A percentile compares a stretch with the other conserved stretches of the same genome.
phyloP scores from a whole-genome alignment of 2,888 invertebrate genomes.

The Malacosoma neustria region DNA sequence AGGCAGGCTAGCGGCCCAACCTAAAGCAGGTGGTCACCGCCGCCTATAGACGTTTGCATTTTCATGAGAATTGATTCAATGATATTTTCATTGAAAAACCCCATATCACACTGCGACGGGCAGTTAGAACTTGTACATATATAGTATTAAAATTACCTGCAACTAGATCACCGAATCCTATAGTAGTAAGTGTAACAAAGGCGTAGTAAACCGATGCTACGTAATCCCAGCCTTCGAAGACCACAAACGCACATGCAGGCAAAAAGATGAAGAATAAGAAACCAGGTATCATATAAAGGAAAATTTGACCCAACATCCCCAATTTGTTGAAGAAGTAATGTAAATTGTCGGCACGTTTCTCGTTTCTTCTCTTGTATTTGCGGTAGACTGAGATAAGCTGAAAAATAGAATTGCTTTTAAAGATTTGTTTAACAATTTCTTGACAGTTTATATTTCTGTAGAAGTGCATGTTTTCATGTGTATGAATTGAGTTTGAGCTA shows the following conservation, averaged over 20 bases:
- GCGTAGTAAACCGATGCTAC: slow-evolving; percentile 90
- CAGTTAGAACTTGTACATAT: too few species aligned
- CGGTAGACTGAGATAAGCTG: slow-evolving; percentile 86
- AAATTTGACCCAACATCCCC: slow-evolving; percentile 85
- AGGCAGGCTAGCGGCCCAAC: too few species aligned
- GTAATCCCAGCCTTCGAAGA: slow-evolving; percentile 91
- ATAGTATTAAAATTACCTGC: slow-evolving; percentile 85
- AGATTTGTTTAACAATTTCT: background rate
- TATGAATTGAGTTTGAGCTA: too few species aligned
- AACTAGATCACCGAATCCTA: slow-evolving; percentile 95
- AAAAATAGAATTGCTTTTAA: slow-evolving; percentile 18
- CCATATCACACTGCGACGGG: too few species aligned
- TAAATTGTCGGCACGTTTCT: slow-evolving; percentile 71
- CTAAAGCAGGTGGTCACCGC: too few species aligned
- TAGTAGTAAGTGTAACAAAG: slow-evolving; percentile 90
- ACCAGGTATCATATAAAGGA: slow-evolving; percentile 91
- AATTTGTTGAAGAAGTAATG: slow-evolving; percentile 80
- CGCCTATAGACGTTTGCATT: too few species aligned
- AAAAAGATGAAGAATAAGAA: slow-evolving; percentile 90
- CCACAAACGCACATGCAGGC: slow-evolving; percentile 88
- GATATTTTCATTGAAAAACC: too few species aligned
- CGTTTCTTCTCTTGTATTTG: slow-evolving; percentile 84
- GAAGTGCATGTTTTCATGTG: too few species aligned
- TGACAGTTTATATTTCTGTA: too few species aligned
- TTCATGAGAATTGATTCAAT: too few species aligned